A percentile compares a stretch with the other conserved stretches of the same genome.
Conservation (phyloP, 1,140 invertebrate species). For the Orussus abietinus region DNA sequence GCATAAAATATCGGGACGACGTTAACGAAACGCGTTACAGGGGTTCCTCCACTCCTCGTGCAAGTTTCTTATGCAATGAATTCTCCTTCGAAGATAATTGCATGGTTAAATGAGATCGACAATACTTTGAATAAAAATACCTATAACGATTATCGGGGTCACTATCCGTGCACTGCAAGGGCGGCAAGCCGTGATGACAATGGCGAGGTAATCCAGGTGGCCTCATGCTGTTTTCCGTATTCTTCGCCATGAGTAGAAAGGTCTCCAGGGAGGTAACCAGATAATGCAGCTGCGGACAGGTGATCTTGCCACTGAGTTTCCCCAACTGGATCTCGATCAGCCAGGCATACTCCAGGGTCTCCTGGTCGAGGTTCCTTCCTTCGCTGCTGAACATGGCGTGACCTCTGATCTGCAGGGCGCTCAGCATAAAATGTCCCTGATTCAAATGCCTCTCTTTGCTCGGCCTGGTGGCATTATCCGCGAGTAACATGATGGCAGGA, state of each 20-base stretch:
- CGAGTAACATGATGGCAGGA: slow-evolving; percentile 78
- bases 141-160: slow-evolving; percentile 67
- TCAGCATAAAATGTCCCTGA: slow-evolving; percentile 86
- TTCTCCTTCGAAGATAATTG: too few species aligned
- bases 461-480: slow-evolving; percentile 66
- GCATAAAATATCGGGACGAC: too few species aligned
- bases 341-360: slow-evolving; percentile 97
- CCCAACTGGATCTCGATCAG: slow-evolving; percentile 78
- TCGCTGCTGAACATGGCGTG: slow-evolving; percentile 97
- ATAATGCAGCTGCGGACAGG: slow-evolving; percentile 78
- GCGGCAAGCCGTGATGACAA: slow-evolving; percentile 83
- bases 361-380: slow-evolving; percentile 82
- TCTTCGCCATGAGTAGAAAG: slow-evolving; percentile 78
- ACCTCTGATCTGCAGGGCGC: slow-evolving; percentile 85
- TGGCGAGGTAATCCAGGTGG: slow-evolving; percentile 67
- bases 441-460: slow-evolving; percentile 72
- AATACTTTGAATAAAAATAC: too few species aligned
- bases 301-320: slow-evolving; percentile 75
- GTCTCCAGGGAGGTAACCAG: slow-evolving; percentile 85
- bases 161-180: slow-evolving; percentile 70
- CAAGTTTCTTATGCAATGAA: too few species aligned
- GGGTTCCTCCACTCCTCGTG: too few species aligned
- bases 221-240: slow-evolving; percentile 84
- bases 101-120: too few species aligned
- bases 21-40: too few species aligned